phyloP scores from a whole-genome alignment of 2,113 vertebrate species.

The Micronisus gabar region DNA sequence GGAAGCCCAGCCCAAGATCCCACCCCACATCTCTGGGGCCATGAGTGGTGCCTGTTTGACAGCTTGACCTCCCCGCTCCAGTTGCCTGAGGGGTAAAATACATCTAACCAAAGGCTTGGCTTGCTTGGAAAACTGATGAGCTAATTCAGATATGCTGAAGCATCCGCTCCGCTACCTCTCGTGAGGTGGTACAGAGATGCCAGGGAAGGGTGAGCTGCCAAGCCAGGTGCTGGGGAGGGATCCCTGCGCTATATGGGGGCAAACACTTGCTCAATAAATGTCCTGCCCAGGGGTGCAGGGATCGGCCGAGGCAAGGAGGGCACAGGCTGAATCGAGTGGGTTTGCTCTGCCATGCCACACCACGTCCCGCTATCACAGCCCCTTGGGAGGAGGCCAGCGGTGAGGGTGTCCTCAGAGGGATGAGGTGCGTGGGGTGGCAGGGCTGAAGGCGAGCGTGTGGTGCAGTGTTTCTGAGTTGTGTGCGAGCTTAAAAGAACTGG shows the following conservation, averaged over 20 bases:
- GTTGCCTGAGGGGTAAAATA: background rate
- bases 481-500: background rate
- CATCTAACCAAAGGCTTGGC: background rate
- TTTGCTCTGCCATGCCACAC: background rate
- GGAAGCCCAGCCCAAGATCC: background rate
- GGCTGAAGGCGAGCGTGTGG: fast-evolving
- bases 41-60: background rate
- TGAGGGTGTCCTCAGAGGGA: background rate
- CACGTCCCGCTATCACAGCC: fast-evolving
- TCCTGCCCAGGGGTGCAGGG: background rate
- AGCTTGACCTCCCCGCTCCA: background rate
- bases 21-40: background rate
- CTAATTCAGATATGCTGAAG: background rate
- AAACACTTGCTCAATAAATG: background rate
- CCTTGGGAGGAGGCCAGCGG: fast-evolving
- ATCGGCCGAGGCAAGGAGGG: fast-evolving
- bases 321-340: fast-evolving
- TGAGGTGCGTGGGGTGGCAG: fast-evolving
- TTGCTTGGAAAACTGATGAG: background rate
- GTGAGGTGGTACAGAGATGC: fast-evolving
- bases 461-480: fast-evolving
- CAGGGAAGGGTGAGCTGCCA: background rate
- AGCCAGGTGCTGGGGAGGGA: background rate
- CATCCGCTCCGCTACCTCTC: background rate
- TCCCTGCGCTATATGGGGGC: fast-evolving